phyloP scores from a whole-genome alignment of 2,888 invertebrate species.

The Amphipyra tragopoginis region DNA sequence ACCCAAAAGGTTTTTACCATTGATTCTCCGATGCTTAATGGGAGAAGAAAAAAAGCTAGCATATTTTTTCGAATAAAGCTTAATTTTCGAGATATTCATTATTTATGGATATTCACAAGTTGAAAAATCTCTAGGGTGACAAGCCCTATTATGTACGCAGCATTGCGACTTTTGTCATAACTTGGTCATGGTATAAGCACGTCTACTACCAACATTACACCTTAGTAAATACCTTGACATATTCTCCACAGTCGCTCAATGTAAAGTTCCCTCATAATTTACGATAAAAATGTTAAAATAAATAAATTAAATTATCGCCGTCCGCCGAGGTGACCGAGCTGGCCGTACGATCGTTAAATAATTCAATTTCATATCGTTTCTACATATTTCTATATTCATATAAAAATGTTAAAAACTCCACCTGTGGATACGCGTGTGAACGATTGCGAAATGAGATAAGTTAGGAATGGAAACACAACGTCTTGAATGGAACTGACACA shows the following conservation, averaged over 20 bases:
- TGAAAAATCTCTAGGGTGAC: too few species aligned
- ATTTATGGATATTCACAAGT: too few species aligned
- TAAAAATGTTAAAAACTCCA: constrained; percentile 42
- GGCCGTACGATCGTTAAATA: constrained; percentile 73
- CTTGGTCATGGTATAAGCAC: too few species aligned
- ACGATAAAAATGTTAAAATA: constrained; percentile 53
- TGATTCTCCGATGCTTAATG: too few species aligned
- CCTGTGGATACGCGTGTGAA: constrained; percentile 32
- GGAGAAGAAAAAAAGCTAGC: too few species aligned
- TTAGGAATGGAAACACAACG: constrained; percentile 22
- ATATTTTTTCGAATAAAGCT: too few species aligned
- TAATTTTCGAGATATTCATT: too few species aligned
- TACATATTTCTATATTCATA: constrained; percentile 61
- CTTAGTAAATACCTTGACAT: too few species aligned
- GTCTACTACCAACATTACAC: too few species aligned
- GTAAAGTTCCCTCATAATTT: constrained; percentile 44
- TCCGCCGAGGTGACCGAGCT: constrained; percentile 8
- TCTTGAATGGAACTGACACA: constrained; percentile 17
- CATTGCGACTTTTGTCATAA: too few species aligned
- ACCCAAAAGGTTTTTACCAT: too few species aligned
- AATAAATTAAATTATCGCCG: constrained; percentile 71
- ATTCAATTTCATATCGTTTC: constrained; percentile 74
- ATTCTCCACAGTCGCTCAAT: constrained; percentile 18
- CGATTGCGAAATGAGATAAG: constrained; percentile 37
- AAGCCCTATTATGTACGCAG: too few species aligned